Evolutionary conservation across 30 jellyfish, hydroid and myxozoan genomes (phyloP).

Genomic region (Mastigias papua): DNA sequence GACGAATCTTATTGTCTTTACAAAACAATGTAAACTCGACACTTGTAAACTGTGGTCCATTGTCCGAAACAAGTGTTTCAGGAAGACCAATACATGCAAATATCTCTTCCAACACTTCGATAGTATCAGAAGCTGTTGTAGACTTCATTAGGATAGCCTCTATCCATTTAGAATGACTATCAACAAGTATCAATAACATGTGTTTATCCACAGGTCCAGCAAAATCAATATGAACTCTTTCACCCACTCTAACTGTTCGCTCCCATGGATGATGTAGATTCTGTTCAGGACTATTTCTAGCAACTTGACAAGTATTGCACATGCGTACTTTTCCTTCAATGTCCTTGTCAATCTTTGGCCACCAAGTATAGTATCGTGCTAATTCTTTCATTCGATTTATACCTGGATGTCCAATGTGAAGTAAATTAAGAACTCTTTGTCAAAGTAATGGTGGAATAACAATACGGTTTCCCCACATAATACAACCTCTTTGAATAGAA

Average conservation of each 20-base stretch:
- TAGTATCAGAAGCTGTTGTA: constrained; percentile 24
- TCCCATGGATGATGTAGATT: constrained; percentile 4
- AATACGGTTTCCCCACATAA: no score
- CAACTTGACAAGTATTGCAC: not conserved
- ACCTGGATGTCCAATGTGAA: constrained; percentile 3
- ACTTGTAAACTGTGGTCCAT: not conserved
- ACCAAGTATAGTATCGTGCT: constrained; percentile 13
- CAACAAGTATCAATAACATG: constrained; percentile 9
- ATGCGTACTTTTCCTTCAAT: constrained; percentile 1
- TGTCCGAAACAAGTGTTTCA: constrained; percentile 31
- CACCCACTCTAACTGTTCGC: not conserved
- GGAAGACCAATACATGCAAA: constrained; percentile 29
- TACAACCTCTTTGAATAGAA: no score
- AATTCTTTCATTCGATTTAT: constrained; percentile 8
- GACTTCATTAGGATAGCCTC: constrained; percentile 12
- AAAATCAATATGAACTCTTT: not conserved
- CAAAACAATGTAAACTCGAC: not conserved
- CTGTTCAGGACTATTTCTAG: constrained; percentile 3
- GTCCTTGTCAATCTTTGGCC: constrained; percentile 1
- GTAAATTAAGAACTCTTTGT: not conserved
- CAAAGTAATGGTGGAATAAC: no score
- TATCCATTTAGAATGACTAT: constrained; percentile 48
- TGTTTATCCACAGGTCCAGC: constrained; percentile 12
- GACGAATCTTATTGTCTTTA: not conserved
- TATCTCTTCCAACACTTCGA: not conserved